Conservation (phyloP, 2,113 vertebrate species). For the Falcunculus frontatus region DNA sequence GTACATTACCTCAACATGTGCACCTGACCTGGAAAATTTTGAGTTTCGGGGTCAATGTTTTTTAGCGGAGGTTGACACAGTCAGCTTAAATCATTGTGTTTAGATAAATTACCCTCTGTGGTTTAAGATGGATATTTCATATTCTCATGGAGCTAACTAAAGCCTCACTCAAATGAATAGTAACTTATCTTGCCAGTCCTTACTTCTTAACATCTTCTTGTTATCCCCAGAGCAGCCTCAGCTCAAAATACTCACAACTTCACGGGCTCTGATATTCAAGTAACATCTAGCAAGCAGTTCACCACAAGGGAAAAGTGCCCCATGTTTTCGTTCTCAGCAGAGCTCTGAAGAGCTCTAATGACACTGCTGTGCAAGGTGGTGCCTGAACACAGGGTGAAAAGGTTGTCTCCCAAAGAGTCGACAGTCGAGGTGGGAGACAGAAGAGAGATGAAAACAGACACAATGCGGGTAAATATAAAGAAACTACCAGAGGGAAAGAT, state of each 20-base stretch:
- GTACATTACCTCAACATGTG: neutral
- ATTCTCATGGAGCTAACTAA: neutral
- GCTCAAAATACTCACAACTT: neutral
- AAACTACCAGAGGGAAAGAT: neutral
- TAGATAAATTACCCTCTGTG: neutral
- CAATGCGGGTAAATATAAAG: neutral
- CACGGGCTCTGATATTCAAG: neutral
- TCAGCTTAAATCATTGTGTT: neutral
- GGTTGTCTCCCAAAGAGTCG: neutral
- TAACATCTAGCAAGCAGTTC: neutral
- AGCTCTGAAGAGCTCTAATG: neutral
- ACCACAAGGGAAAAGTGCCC: neutral
- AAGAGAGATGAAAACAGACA: neutral
- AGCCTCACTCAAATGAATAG: neutral
- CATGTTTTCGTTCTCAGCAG: neutral
- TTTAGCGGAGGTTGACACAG: neutral
- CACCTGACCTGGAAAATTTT: neutral
- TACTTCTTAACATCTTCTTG: neutral
- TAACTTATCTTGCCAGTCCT: neutral
- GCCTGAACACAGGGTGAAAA: neutral
- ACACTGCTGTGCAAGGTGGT: neutral
- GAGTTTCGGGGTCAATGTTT: accelerated
- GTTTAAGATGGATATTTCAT: neutral
- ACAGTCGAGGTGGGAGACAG: neutral
- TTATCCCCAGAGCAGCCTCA: neutral